phyloP scores from a whole-genome alignment of 2,888 invertebrate species.

The Pandemis corylana region DNA sequence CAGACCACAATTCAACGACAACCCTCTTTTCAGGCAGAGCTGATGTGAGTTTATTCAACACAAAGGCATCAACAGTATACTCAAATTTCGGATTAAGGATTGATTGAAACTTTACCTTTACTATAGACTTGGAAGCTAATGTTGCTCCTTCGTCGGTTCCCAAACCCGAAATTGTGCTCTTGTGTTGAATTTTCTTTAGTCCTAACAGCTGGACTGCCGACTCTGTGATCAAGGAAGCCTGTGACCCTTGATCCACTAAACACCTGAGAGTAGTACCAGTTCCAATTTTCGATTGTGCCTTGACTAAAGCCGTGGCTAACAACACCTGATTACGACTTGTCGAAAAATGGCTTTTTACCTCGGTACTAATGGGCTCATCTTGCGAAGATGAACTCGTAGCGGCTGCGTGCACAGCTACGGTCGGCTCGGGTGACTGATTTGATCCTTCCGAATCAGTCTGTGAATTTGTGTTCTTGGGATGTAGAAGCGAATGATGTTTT shows the following conservation, averaged over 20 bases:
- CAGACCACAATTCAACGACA: constrained; percentile 18
- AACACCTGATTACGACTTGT: constrained; percentile 43
- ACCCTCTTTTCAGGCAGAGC: constrained; percentile 35
- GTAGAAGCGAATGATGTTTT: constrained; percentile 46
- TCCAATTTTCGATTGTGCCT: constrained; percentile 42
- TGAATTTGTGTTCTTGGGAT: constrained; percentile 24
- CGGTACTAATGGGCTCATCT: constrained; percentile 1
- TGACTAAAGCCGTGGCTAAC: constrained; percentile 49
- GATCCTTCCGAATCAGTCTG: neutral
- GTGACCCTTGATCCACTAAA: constrained; percentile 50
- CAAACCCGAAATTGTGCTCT: constrained; percentile 42
- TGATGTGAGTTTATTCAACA: constrained; percentile 42
- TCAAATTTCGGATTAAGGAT: constrained; percentile 29
- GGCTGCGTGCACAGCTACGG: neutral
- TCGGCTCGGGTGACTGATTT: neutral
- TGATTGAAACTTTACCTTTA: constrained; percentile 44
- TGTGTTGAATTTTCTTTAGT: constrained; percentile 44
- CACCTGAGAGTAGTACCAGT: constrained; percentile 41
- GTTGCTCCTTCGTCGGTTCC: constrained; percentile 29
- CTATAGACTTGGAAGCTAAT: constrained; percentile 34
- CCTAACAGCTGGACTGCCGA: constrained; percentile 46
- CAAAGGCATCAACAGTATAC: constrained; percentile 43
- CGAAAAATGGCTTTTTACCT: constrained; percentile 27
- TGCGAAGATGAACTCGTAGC: neutral
- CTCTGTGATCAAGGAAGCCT: constrained; percentile 51